These are phyloP conservation scores for Butorides virescens DNA, from an alignment of 2,113 vertebrate species.

Conservation along the genomic window DNA sequence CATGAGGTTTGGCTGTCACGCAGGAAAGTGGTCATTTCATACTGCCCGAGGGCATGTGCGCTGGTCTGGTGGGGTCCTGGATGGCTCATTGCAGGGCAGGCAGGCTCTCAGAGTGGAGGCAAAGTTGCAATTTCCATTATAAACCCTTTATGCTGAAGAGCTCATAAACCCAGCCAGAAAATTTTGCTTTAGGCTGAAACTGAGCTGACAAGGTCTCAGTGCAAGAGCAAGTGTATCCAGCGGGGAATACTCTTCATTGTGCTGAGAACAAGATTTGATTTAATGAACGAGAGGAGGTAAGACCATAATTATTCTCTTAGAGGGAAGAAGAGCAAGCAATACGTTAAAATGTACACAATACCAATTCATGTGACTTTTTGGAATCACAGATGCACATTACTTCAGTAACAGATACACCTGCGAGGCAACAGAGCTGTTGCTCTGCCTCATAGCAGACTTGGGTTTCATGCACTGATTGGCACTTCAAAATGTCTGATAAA, in stretches of 20 bases:
- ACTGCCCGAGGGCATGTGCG: neutral
- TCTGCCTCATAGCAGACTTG: neutral
- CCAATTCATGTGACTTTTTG: neutral
- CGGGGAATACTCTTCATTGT: neutral
- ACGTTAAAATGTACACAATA: neutral
- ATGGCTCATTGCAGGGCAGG: neutral
- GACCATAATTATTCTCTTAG: neutral
- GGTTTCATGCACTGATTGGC: neutral
- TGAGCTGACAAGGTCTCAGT: conserved; percentile 23
- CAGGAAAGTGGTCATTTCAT: neutral
- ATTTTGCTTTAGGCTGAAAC: conserved; percentile 34
- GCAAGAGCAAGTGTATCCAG: neutral
- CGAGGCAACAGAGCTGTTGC: neutral
- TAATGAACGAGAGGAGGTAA: neutral
- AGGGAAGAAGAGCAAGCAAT: neutral
- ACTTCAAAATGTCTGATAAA: neutral
- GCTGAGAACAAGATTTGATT: neutral
- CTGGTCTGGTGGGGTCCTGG: neutral
- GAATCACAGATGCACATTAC: neutral
- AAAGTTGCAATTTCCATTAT: neutral
- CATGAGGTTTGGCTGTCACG: neutral
- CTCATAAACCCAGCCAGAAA: conserved; percentile 25
- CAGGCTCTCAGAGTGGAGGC: neutral
- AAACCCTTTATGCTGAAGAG: neutral
- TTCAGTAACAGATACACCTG: neutral